Evolutionary conservation across 2,888 invertebrate genomes (phyloP).

Genomic region (Oscheius onirici): DNA sequence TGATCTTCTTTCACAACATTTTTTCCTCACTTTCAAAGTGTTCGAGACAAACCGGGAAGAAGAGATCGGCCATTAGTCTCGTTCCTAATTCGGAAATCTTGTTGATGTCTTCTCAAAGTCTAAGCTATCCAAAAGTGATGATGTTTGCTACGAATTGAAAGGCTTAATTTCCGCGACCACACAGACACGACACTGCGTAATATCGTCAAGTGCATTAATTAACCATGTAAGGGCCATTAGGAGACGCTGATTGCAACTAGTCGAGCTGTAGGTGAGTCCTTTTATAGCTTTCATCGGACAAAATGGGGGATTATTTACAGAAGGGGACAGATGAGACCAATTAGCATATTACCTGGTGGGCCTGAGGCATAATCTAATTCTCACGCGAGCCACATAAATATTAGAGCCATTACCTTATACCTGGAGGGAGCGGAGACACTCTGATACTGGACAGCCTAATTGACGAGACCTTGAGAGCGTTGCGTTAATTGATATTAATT

Average conservation of each 20-base stretch:
- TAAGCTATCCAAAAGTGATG: no score
- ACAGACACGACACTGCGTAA: constrained; percentile 19
- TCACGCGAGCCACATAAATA: constrained; percentile 28
- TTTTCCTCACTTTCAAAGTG: no score
- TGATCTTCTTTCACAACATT: no score
- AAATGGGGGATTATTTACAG: background rate
- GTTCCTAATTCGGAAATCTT: no score
- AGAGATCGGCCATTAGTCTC: no score
- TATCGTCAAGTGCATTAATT: constrained; percentile 31
- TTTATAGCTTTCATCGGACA: background rate
- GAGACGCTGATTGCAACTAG: constrained; percentile 13
- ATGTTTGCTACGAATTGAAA: no score
- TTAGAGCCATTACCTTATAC: constrained; percentile 4
- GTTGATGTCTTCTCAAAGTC: no score
- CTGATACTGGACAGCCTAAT: background rate
- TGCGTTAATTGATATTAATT: no score
- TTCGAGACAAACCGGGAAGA: no score
- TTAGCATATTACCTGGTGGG: constrained; percentile 26
- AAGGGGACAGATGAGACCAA: constrained; percentile 8
- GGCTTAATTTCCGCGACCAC: constrained; percentile 27
- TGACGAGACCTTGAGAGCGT: constrained; percentile 17
- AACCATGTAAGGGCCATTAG: constrained; percentile 29
- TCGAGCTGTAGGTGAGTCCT: background rate
- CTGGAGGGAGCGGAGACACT: constrained; percentile 5
- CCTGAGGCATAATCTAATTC: constrained; percentile 24